phyloP scores from a whole-genome alignment of 2,797 vertebrate genomes.

The Echiichthys vipera region DNA sequence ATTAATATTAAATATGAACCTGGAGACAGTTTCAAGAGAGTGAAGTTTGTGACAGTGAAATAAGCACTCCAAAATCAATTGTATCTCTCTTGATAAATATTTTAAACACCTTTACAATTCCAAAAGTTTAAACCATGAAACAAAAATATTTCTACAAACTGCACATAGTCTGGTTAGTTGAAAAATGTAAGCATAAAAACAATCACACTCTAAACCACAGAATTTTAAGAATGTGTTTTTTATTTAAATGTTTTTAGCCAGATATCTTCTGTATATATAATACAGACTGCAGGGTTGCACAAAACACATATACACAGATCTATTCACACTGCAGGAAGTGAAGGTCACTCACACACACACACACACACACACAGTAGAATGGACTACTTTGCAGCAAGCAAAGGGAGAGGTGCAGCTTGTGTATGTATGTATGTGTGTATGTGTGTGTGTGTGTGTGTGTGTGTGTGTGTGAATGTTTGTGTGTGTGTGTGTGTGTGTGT shows the following conservation, averaged over 20 bases:
- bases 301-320: background rate
- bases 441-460: no score
- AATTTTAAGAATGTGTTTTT: background rate
- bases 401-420: background rate
- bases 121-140: background rate
- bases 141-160: background rate
- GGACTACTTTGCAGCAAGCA: background rate
- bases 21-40: background rate
- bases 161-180: background rate
- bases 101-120: background rate
- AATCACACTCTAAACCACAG: background rate
- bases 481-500: conserved; percentile 7
- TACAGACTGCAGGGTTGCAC: background rate
- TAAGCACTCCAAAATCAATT: background rate
- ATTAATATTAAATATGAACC: background rate
- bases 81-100: background rate
- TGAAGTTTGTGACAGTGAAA: conserved; percentile 1
- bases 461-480: no score
- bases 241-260: background rate
- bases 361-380: background rate
- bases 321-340: conserved; percentile 12
- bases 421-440: background rate
- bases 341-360: background rate
- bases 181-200: background rate
- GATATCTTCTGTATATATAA: background rate